Percentiles rank a stretch among this genome's conserved stretches.
Evolutionary conservation across 1,140 invertebrate genomes (phyloP).

Genomic region (Ctenoplectra terminalis): DNA sequence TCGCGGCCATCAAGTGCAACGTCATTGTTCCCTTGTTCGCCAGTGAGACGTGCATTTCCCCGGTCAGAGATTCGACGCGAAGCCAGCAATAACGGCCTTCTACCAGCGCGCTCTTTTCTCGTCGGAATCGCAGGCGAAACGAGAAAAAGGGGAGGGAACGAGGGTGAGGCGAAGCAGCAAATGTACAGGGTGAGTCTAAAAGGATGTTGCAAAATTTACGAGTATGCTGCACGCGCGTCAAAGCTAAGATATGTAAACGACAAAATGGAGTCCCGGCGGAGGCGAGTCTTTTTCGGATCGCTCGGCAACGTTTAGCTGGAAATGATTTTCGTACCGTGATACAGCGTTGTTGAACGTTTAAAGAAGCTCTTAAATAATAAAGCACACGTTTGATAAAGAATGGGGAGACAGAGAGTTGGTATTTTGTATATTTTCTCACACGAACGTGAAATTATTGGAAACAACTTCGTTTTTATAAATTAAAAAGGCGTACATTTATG

Average conservation of each 20-base stretch:
- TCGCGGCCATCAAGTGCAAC: not conserved
- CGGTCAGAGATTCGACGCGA: not conserved
- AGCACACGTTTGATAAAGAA: not conserved
- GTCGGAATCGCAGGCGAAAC: not conserved
- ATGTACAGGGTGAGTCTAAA: slow-evolving; percentile 4
- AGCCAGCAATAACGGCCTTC: slow-evolving; percentile 31
- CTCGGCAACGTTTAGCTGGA: not conserved
- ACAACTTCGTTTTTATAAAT: no score
- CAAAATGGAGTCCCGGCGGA: not conserved
- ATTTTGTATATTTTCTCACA: not conserved
- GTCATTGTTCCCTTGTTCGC: not conserved
- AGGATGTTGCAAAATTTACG: slow-evolving; percentile 6
- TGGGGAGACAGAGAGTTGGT: not conserved
- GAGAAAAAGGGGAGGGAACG: slow-evolving; percentile 18
- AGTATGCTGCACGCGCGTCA: not conserved
- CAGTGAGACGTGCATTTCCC: not conserved
- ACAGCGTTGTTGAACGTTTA: not conserved
- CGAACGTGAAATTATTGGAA: no score
- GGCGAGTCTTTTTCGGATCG: no score
- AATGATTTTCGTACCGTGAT: not conserved
- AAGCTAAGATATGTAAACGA: slow-evolving; percentile 26
- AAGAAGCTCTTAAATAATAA: not conserved
- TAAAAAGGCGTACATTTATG: no score
- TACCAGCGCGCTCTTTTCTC: not conserved
- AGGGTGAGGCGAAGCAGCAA: not conserved